Conservation (phyloP, 2,113 vertebrate genomes). For the Erythrocebus patas region DNA sequence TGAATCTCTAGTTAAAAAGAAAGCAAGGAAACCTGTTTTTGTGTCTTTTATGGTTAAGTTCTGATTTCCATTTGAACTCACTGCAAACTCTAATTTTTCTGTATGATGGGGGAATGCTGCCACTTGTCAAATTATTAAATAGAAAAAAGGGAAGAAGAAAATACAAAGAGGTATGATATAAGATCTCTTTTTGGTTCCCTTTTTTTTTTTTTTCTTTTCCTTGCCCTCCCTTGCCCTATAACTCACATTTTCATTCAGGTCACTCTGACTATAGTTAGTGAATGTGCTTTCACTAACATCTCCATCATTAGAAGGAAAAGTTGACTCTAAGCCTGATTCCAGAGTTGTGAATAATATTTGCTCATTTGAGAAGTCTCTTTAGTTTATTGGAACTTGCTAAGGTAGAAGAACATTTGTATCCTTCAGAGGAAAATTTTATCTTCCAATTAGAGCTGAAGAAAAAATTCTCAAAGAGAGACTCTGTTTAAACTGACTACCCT, state of each 20-base stretch:
- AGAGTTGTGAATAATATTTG: slow-evolving; percentile 33
- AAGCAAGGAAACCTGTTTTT: neutral
- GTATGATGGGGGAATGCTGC: neutral
- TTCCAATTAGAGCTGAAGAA: neutral
- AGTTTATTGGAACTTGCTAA: neutral
- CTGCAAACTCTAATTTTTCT: neutral
- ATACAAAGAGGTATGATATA: neutral
- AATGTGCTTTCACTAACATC: slow-evolving; percentile 55
- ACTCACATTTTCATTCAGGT: slow-evolving; percentile 72
- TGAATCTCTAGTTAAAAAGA: neutral
- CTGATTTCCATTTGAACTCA: neutral
- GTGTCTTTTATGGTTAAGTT: neutral
- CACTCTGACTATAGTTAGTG: slow-evolving; percentile 59
- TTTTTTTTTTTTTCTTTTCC: neutral
- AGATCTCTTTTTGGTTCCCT: neutral
- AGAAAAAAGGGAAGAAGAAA: neutral
- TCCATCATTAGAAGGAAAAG: slow-evolving; percentile 61
- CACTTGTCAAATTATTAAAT: neutral
- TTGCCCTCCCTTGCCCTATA: neutral
- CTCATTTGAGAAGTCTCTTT: neutral
- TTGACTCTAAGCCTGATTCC: slow-evolving; percentile 57
- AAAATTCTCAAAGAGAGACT: slow-evolving; percentile 27
- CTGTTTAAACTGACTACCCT: neutral
- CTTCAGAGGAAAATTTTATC: neutral
- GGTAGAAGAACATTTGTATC: neutral